A percentile compares a stretch with the other conserved stretches of the same genome.
phyloP scores from a whole-genome alignment of 2,113 vertebrate species.

The Rhea americana region DNA sequence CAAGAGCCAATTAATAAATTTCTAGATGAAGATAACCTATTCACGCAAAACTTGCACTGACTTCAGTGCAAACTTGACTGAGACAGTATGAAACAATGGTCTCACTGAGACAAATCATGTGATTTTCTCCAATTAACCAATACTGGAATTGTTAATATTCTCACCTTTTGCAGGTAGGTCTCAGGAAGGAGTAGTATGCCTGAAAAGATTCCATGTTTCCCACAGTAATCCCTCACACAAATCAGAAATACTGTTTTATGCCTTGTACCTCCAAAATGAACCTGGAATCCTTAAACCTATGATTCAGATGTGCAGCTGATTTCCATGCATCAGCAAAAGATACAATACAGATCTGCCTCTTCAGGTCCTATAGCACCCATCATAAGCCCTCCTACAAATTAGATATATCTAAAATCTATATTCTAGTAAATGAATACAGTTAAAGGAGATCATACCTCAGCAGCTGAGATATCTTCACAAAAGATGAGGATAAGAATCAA shows the following conservation, averaged over 20 bases:
- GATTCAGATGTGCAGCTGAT: constrained; percentile 6
- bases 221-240: neutral
- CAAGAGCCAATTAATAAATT: neutral
- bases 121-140: neutral
- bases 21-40: neutral
- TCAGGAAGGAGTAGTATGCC: neutral
- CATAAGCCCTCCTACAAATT: constrained; percentile 15
- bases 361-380: neutral
- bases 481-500: constrained; percentile 48
- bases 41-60: neutral
- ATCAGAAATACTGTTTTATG: neutral
- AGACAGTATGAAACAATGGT: neutral
- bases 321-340: constrained; percentile 29
- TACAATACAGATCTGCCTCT: neutral
- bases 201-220: neutral
- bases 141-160: neutral
- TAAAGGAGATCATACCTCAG: constrained; percentile 53
- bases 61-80: neutral
- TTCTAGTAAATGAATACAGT: constrained; percentile 63
- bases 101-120: neutral
- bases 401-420: constrained; percentile 39
- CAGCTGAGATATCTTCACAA: constrained; percentile 35
- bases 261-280: constrained; percentile 10
- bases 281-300: neutral
- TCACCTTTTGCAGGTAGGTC: neutral